Conservation (phyloP, 2,113 vertebrate genomes). For the Hipposideros armiger region DNA sequence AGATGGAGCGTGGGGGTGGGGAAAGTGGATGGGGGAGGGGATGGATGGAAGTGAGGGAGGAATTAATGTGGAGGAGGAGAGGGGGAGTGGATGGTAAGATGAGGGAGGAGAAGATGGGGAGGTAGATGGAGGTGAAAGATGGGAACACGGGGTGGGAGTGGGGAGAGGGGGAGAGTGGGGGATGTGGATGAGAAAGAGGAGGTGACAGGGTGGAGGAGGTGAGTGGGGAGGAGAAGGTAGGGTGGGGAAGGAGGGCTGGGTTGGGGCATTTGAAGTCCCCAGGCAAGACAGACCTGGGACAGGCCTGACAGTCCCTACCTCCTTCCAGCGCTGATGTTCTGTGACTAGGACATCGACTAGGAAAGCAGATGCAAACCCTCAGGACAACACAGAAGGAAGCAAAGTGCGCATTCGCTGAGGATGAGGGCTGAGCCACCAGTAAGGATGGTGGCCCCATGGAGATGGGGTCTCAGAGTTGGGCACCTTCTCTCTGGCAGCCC, state of each 20-base stretch:
- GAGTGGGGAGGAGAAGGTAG: no score
- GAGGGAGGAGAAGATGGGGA: background rate
- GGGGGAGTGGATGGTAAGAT: background rate
- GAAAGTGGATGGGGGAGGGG: background rate
- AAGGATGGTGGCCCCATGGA: rapidly evolving
- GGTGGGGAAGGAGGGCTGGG: background rate
- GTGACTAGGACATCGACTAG: background rate
- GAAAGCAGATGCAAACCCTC: background rate
- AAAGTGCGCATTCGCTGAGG: background rate
- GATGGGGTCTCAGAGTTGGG: background rate
- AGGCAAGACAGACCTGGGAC: no score
- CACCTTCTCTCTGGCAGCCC: background rate
- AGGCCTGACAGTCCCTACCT: background rate
- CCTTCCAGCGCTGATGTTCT: background rate
- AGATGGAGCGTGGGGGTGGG: no score
- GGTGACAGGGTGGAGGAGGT: no score
- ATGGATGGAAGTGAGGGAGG: background rate
- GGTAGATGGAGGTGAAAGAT: background rate
- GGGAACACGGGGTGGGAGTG: no score
- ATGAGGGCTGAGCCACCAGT: background rate
- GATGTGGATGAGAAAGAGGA: background rate
- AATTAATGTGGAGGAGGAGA: rapidly evolving
- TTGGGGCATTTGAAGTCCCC: no score
- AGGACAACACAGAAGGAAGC: background rate
- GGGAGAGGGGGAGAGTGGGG: background rate